Evolutionary conservation across 2,797 vertebrate genomes (phyloP), one percentile per base, ranked within the genome.

Genomic region (Erethizon dorsatum): DNA sequence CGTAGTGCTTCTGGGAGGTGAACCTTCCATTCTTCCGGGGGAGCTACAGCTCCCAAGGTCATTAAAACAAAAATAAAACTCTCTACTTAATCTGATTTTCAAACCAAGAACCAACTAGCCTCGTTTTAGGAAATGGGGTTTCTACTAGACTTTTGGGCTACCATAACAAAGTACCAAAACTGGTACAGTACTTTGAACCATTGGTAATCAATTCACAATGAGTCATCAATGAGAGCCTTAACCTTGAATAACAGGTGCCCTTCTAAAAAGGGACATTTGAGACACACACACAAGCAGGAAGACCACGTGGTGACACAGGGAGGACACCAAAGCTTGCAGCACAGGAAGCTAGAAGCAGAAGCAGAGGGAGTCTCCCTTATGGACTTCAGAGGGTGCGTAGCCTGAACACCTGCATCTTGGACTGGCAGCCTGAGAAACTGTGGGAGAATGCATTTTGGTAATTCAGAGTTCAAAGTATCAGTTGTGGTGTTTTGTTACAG

Each of bases 21-120:
- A 37, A 56, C 11, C 2, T 22, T 13, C 0, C 41, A 31, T 28
- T 75, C 13, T 75, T 75, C 73, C 26, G 0, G 28, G 4, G 2
- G 4, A 18, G 50, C n/a, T 31, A 65, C 3, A 50, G 15, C 78
- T 18, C 31, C 69, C 15, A 52, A 73, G 47, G 47, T 54, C 7
- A 90, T 14, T 77, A 84, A 71, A 82, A 56, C 22, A 57, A 87
- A 87, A 65, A 41, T 61, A 75, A 45, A 11, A 28, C 9, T 75
- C 71, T 77, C 45, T 54, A 6, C 17, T 33, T 80, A 47, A 84
- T 78, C 56, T 41, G 22, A 67, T n/a, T 56, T 92, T 96, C 47
- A 41, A 59, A 52, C 52, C 26, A 89, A 63, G 18, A 86, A 73
- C 3, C 31, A 28, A 65, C 3, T 63, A 77, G 17, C 11, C 54